Base-by-base conservation (phyloP, 2,113 vertebrate genomes). In the Ondatra zibethicus region DNA sequence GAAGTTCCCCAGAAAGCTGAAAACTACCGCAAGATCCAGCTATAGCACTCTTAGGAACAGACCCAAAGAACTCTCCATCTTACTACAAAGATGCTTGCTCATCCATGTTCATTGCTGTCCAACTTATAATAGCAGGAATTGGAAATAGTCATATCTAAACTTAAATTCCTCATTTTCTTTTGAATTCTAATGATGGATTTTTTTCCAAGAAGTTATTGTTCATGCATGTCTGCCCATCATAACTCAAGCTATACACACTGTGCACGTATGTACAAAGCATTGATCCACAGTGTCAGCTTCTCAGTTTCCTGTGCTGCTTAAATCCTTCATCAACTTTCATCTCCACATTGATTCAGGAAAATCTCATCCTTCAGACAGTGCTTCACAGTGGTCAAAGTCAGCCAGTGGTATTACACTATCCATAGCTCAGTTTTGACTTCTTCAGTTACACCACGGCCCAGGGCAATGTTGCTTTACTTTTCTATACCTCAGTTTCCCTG, bases 121-220 rank as follows among this genome's bases (percentile, higher is more conserved):
- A 6, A 21, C 33, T 55, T 80, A n/a, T 23, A n/a, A 55, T 80
- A 55, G 77, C 47, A 80, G 17, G 9, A 55, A 10, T 29, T 78
- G 3, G 14, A 78, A 36, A 33, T 1, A 52, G 31, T 50, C 16
- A 36, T n/a, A 55, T 12, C 9, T 84, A 16, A 3, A 90, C 23
- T 77, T 21, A 42, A 25, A n/a, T 66, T 84, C 19, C 86, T 13
- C 10, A 17, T 45, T 87, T 70, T 50, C 31, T 68, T 77, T 85
- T n/a, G 11, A 88, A 68, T 66, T 68, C 36, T 29, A 61, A 80
- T 31, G 42, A 72, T 80, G 36, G 45, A 47, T 94, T 87, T 94
- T 95, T 87, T 93, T 65, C 10, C 10, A 88, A 80, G 2, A 92
- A 42, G 61, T 65, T 58, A 58, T 72, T 94, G 52, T 82, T 86